Conservation (phyloP, 2,113 vertebrate species). For the Rhadina sibilatrix region DNA sequence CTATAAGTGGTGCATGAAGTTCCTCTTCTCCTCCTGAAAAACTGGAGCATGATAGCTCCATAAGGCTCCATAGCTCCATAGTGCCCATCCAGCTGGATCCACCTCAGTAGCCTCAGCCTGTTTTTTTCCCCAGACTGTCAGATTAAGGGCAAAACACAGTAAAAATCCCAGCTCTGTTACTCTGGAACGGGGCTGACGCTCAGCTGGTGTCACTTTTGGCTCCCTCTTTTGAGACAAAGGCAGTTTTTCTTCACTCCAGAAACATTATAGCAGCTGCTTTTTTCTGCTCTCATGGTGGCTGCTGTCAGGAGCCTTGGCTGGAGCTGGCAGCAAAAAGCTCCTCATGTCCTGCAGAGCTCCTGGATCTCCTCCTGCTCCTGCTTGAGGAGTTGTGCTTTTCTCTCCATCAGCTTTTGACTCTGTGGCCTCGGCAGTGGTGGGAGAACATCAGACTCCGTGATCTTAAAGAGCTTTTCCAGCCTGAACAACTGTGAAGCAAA, state of each 20-base stretch:
- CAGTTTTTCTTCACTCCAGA: neutral
- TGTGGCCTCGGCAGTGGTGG: neutral
- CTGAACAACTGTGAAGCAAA: neutral
- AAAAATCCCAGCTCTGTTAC: neutral
- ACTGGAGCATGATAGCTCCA: neutral
- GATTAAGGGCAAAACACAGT: neutral
- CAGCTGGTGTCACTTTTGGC: neutral
- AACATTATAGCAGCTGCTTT: neutral
- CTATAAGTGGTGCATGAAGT: neutral
- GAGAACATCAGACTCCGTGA: neutral
- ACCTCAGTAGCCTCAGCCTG: neutral
- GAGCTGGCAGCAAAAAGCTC: neutral
- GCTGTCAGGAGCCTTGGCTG: neutral
- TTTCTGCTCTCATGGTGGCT: neutral
- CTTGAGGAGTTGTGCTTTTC: neutral
- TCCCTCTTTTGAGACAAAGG: neutral
- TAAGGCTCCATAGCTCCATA: neutral
- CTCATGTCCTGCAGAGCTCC: neutral
- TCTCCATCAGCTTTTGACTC: neutral
- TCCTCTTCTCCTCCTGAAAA: neutral
- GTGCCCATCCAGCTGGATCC: neutral
- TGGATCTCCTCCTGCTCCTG: neutral
- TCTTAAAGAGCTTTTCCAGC: neutral
- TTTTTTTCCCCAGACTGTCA: neutral
- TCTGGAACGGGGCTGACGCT: fast-evolving